Conservation (phyloP, 2,888 invertebrate genomes). For the Scaptomyza cyrtandrae region DNA sequence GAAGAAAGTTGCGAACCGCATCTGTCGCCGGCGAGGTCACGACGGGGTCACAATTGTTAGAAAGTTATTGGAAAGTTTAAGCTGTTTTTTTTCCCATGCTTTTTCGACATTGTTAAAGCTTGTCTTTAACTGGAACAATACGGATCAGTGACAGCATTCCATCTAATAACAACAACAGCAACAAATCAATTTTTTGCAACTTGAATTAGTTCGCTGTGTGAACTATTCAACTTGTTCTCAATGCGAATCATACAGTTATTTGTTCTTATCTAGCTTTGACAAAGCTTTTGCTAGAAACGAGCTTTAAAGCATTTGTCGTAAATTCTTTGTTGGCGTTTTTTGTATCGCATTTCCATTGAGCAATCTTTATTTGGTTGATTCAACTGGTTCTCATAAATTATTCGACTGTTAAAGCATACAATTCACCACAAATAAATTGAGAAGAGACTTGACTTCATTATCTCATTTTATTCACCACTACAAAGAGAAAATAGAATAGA, state of each 20-base stretch:
- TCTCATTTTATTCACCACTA: neutral
- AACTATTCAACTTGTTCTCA: constrained; percentile 25
- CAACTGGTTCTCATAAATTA: neutral
- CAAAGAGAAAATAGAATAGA: neutral
- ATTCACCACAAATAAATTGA: no score
- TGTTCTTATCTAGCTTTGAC: constrained; percentile 9
- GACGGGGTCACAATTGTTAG: constrained; percentile 60
- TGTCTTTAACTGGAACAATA: constrained; percentile 25
- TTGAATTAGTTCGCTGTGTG: constrained; percentile 10
- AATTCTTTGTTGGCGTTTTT: neutral
- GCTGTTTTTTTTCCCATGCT: no score
- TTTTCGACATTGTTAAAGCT: neutral
- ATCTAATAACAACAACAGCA: neutral
- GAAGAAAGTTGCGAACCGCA: constrained; percentile 60
- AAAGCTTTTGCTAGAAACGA: neutral
- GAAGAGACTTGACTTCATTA: neutral
- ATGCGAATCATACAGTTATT: constrained; percentile 5
- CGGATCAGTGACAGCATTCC: constrained; percentile 6
- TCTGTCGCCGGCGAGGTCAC: constrained; percentile 42
- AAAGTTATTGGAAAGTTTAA: constrained; percentile 61
- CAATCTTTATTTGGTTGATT: neutral
- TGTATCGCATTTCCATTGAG: neutral
- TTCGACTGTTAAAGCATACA: neutral
- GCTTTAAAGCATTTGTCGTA: constrained; percentile 2
- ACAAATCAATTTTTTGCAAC: no score